Percentiles rank a stretch among this genome's conserved stretches.
Conservation (phyloP, 2,888 invertebrate species). For the Drosophila incognita region DNA sequence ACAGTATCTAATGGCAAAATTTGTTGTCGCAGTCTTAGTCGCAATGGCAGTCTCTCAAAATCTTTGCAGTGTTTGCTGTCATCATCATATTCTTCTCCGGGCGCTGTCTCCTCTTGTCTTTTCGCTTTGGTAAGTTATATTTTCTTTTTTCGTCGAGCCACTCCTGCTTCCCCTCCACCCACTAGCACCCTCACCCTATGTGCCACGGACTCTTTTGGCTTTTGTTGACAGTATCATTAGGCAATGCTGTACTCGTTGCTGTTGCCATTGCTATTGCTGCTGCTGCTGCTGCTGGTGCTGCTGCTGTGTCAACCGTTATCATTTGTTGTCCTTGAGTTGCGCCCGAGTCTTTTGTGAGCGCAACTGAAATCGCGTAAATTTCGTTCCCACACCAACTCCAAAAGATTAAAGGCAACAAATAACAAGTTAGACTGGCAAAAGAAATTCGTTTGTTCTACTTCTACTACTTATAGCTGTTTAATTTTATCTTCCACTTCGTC, state of each 20-base stretch:
- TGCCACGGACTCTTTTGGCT: slow-evolving; percentile 46
- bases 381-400: slow-evolving; percentile 14
- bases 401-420: slow-evolving; percentile 61
- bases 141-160: slow-evolving; percentile 25
- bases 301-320: slow-evolving; percentile 73
- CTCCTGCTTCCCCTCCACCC: not conserved
- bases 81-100: slow-evolving; percentile 67
- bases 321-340: slow-evolving; percentile 80
- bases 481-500: slow-evolving; percentile 18
- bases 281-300: slow-evolving; percentile 35
- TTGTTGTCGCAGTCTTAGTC: slow-evolving; percentile 66
- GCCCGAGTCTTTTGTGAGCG: slow-evolving; percentile 54
- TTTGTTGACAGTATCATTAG: slow-evolving; percentile 80
- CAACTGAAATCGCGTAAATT: slow-evolving; percentile 73
- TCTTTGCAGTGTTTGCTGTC: slow-evolving; percentile 71
- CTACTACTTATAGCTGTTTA: slow-evolving; percentile 32
- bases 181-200: not conserved
- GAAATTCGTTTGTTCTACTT: slow-evolving; percentile 35
- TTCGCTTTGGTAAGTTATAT: slow-evolving; percentile 44
- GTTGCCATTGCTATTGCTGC: slow-evolving; percentile 16
- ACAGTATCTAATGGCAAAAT: slow-evolving; percentile 77
- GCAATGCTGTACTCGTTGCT: slow-evolving; percentile 52
- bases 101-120: slow-evolving; percentile 42
- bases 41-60: slow-evolving; percentile 58
- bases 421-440: slow-evolving; percentile 7